Conservation (phyloP, 2,113 vertebrate genomes). For the Tupaia tana region DNA sequence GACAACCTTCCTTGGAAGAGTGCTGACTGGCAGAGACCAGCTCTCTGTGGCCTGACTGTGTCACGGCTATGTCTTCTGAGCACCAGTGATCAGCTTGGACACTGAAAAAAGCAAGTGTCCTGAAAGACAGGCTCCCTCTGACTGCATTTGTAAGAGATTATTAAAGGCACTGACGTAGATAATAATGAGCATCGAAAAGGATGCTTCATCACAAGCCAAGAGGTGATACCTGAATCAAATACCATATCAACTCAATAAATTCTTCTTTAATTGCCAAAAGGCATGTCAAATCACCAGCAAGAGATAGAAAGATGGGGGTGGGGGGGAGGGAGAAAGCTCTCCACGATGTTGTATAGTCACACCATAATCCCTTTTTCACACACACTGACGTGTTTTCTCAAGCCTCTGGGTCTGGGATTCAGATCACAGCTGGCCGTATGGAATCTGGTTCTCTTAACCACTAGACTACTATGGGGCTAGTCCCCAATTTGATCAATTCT, state of each 20-base stretch:
- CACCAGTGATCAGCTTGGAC: not conserved
- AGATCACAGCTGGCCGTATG: too few species aligned
- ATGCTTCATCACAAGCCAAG: not conserved
- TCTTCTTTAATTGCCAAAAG: too few species aligned
- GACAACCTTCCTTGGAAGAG: constrained; percentile 50
- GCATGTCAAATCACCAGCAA: too few species aligned
- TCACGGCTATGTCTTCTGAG: not conserved
- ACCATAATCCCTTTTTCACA: too few species aligned
- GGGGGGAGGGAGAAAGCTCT: too few species aligned
- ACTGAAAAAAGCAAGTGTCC: not conserved
- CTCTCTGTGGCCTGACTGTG: not conserved
- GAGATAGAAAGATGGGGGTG: too few species aligned
- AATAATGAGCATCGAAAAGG: not conserved
- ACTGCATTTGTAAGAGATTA: not conserved
- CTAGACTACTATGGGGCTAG: too few species aligned
- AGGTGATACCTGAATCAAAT: not conserved
- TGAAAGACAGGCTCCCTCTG: not conserved
- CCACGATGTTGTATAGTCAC: too few species aligned
- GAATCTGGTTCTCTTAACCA: too few species aligned
- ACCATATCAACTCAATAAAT: not conserved
- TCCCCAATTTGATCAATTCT: not conserved
- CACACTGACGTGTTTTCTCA: too few species aligned
- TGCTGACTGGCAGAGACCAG: not conserved
- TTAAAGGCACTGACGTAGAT: not conserved
- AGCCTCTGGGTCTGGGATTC: too few species aligned